A percentile compares a stretch with the other conserved stretches of the same genome.
These are phyloP conservation scores for Thalassoma bifasciatum DNA, from an alignment of 2,113 vertebrate genomes.

Conservation along the genomic window DNA sequence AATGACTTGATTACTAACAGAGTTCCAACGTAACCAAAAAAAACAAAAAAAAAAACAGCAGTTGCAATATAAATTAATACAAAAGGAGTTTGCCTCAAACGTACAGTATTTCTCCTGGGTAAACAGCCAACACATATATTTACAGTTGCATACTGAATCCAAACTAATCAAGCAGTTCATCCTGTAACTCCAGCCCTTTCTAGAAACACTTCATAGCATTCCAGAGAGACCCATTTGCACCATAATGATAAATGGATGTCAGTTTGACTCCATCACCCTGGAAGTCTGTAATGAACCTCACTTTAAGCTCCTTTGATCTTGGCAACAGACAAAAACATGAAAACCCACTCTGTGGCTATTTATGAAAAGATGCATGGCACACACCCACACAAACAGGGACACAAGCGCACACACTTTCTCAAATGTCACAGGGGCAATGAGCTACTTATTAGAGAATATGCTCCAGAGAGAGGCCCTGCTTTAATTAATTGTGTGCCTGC, in stretches of 20 bases:
- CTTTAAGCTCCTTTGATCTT: slow-evolving; percentile 35
- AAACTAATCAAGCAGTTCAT: background rate
- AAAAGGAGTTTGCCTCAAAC: too few species aligned
- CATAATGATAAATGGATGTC: slow-evolving; percentile 28
- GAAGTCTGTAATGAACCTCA: slow-evolving; percentile 36
- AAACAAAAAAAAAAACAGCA: too few species aligned
- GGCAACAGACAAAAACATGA: slow-evolving; percentile 2
- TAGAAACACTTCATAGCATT: background rate
- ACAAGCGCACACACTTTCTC: slow-evolving; percentile 27
- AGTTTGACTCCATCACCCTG: slow-evolving; percentile 15
- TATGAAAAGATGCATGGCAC: slow-evolving; percentile 37
- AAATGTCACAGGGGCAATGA: slow-evolving; percentile 76
- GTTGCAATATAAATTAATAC: too few species aligned
- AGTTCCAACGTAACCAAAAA: too few species aligned
- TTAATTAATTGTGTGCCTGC: slow-evolving; percentile 79
- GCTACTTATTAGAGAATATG: slow-evolving; percentile 80
- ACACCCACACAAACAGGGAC: slow-evolving; percentile 30
- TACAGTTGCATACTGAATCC: background rate
- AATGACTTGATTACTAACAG: too few species aligned
- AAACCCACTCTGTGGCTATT: slow-evolving; percentile 35
- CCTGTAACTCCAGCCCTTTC: background rate
- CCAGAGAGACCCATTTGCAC: slow-evolving; percentile 5
- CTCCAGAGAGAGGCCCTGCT: slow-evolving; percentile 65
- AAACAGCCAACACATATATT: too few species aligned
- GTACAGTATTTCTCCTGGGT: too few species aligned